Evolutionary conservation across 2,797 vertebrate genomes (phyloP).

Genomic region (Chelmon rostratus): DNA sequence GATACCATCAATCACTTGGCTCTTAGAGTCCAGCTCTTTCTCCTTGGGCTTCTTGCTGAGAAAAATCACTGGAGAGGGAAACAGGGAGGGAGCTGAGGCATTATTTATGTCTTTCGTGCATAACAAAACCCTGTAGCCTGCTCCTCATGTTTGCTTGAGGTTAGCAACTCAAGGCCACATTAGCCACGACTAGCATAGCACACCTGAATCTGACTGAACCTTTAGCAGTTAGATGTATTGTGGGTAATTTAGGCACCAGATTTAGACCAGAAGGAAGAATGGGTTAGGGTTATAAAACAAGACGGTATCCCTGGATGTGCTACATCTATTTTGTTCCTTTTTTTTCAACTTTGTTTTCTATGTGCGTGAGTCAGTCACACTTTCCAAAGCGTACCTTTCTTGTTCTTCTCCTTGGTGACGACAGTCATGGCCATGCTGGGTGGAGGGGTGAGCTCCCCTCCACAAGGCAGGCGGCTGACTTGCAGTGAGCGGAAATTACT

Average conservation of each 20-base stretch:
- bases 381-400: conserved; percentile 81
- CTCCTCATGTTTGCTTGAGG: background rate
- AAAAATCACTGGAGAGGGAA: conserved; percentile 83
- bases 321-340: background rate
- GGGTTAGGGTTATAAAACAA: background rate
- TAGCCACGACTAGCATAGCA: too few species aligned
- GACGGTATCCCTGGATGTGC: background rate
- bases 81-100: background rate
- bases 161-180: background rate
- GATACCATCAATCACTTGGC: conserved; percentile 90
- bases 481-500: conserved; percentile 90
- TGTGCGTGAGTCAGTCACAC: background rate
- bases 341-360: background rate
- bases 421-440: conserved; percentile 90
- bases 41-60: conserved; percentile 90
- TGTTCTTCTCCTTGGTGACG: conserved; percentile 90
- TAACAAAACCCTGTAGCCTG: too few species aligned
- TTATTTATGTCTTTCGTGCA: background rate
- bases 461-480: conserved; percentile 86
- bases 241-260: background rate
- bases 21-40: conserved; percentile 89
- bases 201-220: background rate
- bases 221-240: background rate
- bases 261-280: background rate
- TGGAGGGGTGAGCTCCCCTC: conserved; percentile 84